These are phyloP conservation scores for Apodemus agrarius DNA, from an alignment of 2,797 vertebrate genomes.

Conservation along the genomic window DNA sequence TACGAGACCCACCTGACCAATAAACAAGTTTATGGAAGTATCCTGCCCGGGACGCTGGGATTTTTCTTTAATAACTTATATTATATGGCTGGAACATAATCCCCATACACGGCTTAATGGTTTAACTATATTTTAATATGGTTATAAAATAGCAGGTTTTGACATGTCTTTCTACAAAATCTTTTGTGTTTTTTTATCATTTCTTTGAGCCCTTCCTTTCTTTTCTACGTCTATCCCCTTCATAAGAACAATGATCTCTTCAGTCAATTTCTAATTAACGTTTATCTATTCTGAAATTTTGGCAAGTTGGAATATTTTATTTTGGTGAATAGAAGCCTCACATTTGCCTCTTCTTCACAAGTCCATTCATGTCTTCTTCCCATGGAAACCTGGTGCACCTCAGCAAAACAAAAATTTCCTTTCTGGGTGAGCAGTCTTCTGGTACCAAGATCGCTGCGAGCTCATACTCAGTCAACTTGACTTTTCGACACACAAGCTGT, in stretches of 20 bases:
- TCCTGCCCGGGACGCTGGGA: too few relatives aligned
- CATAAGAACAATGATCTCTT: neutral
- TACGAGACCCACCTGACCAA: neutral
- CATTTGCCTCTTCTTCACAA: neutral
- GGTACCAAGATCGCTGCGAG: neutral
- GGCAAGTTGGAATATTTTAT: neutral
- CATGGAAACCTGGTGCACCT: neutral
- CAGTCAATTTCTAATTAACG: neutral
- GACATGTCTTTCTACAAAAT: neutral
- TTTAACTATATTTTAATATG: neutral
- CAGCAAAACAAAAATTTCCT: constrained; percentile 13
- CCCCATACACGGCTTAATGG: too few relatives aligned
- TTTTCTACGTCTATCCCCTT: neutral
- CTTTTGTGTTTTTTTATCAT: neutral
- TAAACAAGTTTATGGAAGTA: neutral
- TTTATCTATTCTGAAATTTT: constrained; percentile 17
- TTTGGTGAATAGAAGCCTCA: neutral
- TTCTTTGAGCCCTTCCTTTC: neutral
- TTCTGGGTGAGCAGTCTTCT: neutral
- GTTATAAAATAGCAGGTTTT: neutral
- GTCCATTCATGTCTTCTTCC: neutral
- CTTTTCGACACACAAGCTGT: neutral
- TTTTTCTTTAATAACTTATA: neutral
- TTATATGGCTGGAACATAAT: neutral
- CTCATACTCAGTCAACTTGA: constrained; percentile 17